Base-by-base conservation (phyloP, 2,888 invertebrate genomes). In the Ophion ellenae region DNA sequence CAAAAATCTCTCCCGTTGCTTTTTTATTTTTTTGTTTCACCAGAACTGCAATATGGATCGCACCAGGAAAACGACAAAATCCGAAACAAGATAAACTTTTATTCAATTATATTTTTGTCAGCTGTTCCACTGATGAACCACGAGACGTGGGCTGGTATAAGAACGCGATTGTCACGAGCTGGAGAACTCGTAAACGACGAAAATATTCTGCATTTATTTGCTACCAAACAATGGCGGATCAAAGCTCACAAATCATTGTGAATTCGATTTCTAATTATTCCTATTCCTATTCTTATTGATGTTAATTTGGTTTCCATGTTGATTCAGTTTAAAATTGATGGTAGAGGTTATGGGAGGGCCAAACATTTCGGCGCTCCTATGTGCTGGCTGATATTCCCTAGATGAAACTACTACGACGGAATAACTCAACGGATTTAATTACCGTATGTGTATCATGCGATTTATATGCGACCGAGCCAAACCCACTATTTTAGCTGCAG, bases 401-500 rank as follows among this genome's bases (percentile, higher is more conserved):
- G 17, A 36, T 63, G 40, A 36, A 57, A 74, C 47, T 53, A 11
- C 1, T 57, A 80, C 77, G 47, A 73, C 10, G 45, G 17, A 66
- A 59, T 83, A 77, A 82, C 73, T 83, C 40, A 36, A 69, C 53
- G 28, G 57, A 59, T 71, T 81, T 75, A 45, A 74, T 70, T 20
- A 71, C 32, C 74, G 76, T 53, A 28, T 40, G 45, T 73, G n/a
- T 59, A 80, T 81, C 59, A 28, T 24, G 47, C 59, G 82, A 84
- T 78, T 86, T 73, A 79, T 80, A 69, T 75, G 81, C 53, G 45
- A 78, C 61, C 45, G 61, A 53, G 64, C 47, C 24, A 67, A 67
- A 59, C 32, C 71, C n/a, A 67, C 63, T 53, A 75, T 28, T 66
- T 64, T 64, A 36, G 66, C 59, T 20, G 40, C 20, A 5, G 40